A percentile compares a stretch with the other conserved stretches of the same genome.
These are phyloP conservation scores for Magallana angulata DNA, from an alignment of 1,140 invertebrate genomes.

Conservation along the genomic window DNA sequence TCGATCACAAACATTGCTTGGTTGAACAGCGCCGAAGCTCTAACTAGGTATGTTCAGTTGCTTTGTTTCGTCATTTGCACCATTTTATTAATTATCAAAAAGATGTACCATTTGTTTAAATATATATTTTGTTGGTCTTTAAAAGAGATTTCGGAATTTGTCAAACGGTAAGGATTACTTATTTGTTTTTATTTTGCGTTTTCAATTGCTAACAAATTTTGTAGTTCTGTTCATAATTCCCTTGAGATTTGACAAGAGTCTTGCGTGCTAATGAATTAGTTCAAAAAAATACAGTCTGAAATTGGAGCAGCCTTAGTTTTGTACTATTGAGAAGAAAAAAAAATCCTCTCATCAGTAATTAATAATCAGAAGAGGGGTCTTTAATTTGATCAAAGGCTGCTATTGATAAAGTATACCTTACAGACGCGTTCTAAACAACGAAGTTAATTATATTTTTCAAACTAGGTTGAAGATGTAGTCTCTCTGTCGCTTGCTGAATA, in stretches of 20 bases:
- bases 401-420: background rate
- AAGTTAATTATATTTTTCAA: no score
- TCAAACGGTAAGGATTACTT: no score
- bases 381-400: slow-evolving; percentile 3
- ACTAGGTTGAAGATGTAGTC: no score
- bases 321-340: background rate
- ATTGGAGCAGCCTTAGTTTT: background rate
- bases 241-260: background rate
- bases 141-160: background rate
- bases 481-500: no score
- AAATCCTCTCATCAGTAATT: background rate
- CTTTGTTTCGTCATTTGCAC: background rate
- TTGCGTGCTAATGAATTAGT: slow-evolving; percentile 28
- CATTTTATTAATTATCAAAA: background rate
- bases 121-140: background rate
- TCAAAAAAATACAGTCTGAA: slow-evolving; percentile 5
- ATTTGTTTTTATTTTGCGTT: no score
- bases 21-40: background rate
- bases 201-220: no score
- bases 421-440: no score
- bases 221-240: background rate
- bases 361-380: background rate
- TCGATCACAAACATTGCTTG: background rate
- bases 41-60: slow-evolving; percentile 2
- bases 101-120: background rate